Base-by-base conservation (phyloP, 2,797 vertebrate species). In the Cynopterus sphinx region DNA sequence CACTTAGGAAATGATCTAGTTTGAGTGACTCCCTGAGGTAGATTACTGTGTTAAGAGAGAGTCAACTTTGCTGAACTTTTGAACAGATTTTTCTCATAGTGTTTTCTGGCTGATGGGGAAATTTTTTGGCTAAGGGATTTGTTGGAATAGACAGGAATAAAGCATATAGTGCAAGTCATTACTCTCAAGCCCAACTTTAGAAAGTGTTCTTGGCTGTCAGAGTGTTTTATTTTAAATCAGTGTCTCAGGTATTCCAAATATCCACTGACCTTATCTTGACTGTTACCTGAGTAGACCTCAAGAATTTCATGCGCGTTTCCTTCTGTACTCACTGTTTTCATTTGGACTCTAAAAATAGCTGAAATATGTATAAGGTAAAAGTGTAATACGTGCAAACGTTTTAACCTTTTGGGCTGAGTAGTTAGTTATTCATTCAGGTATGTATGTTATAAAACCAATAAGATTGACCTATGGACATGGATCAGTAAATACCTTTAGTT, bases 41-140 rank as follows among this genome's bases (percentile, higher is more conserved):
- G 63, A 94, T 92, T 95, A 81, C 86, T 96, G 49, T 92, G 89
- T 95, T 75, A 94, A 86, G 96, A 84, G 90, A 95, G 82, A 94
- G 92, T 93, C 96, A 90, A 79, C 78, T 90, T 92, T 65, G 43
- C 63, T 97, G 95, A 95, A 96, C 86, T 98, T 98, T 92, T 87
- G 91, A 93, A 85, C 57, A 90, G 73, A 96, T 96, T 97, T 91
- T 93, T 97, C 95, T 96, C 89, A 79, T 85, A 95, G 96, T 95
- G 77, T 96, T 97, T 97, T 97, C 95, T 96, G 98, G 91, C 59
- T 7, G 9, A 59, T 90, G 90, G 95, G 41, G 49, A 46, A 16
- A 95, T 94, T 98, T 98, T 98, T 97, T 98, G 95, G 91, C 96
- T 97, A 81, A 86, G 74, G 96, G 95, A 94, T 94, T 59, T 96